These are phyloP conservation scores for Hyaena hyaena DNA, from an alignment of 2,113 vertebrate genomes.

Conservation along the genomic window DNA sequence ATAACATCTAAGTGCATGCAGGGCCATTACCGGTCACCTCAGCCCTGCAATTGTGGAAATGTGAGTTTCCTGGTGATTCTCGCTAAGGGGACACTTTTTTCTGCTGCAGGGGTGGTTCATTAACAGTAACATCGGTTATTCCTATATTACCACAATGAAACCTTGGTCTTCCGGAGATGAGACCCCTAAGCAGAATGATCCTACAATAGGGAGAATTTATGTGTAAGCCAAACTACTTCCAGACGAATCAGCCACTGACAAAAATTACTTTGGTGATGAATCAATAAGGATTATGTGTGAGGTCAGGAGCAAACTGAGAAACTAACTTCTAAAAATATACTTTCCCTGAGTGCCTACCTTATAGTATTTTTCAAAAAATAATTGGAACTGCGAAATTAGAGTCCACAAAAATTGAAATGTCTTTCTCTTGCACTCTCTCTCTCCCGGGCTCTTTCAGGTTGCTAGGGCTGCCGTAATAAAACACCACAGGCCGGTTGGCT, in stretches of 20 bases:
- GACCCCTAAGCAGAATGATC: conserved; percentile 48
- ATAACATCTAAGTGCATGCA: background rate
- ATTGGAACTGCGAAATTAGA: background rate
- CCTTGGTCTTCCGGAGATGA: conserved; percentile 69
- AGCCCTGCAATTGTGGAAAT: background rate
- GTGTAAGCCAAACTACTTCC: conserved; percentile 45
- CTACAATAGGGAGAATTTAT: background rate
- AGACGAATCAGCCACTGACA: background rate
- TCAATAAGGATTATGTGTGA: background rate
- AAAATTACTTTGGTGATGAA: background rate
- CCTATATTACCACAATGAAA: conserved; percentile 13
- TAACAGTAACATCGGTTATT: conserved; percentile 69
- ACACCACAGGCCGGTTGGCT: background rate
- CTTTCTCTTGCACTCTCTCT: background rate
- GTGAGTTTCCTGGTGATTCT: conserved; percentile 54
- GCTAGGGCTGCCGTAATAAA: background rate
- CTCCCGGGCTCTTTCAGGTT: background rate
- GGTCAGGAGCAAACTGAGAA: background rate
- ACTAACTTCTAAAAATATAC: background rate
- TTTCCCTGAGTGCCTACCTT: too few species aligned
- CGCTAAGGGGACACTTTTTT: conserved; percentile 31
- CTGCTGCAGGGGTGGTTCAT: conserved; percentile 28
- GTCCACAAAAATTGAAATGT: background rate
- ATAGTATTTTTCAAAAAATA: background rate
- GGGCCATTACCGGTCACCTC: background rate